These are phyloP conservation scores for Malacoraja senta DNA, from an alignment of 2,797 vertebrate genomes.

Conservation along the genomic window DNA sequence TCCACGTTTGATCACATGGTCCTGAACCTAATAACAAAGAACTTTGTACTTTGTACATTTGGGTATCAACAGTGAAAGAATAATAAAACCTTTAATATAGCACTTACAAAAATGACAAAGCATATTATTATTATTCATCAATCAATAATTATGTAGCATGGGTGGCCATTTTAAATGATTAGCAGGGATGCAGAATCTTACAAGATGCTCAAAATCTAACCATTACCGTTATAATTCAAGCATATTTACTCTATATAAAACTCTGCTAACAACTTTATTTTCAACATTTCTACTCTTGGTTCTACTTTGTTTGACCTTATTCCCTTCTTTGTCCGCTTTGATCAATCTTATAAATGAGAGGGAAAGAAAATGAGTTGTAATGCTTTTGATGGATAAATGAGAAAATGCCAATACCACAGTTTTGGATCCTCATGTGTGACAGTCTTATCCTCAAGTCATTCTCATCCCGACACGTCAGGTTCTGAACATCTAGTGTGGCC, in stretches of 20 bases:
- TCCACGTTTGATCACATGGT: background rate
- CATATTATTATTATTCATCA: background rate
- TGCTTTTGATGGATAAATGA: constrained; percentile 33
- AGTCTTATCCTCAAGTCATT: constrained; percentile 70
- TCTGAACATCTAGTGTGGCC: constrained; percentile 63
- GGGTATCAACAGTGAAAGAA: background rate
- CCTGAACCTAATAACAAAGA: background rate
- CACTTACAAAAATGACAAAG: too few relatives aligned
- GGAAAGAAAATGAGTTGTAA: constrained; percentile 37
- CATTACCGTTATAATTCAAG: background rate
- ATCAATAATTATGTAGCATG: background rate
- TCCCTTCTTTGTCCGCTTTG: constrained; percentile 35
- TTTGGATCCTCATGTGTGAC: constrained; percentile 66
- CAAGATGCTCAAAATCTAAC: background rate
- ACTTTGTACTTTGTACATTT: background rate
- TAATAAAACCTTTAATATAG: background rate
- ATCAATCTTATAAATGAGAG: constrained; percentile 2
- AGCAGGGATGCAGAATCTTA: background rate
- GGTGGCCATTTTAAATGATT: background rate
- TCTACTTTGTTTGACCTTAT: constrained; percentile 39
- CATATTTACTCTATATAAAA: background rate
- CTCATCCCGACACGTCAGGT: constrained; percentile 78
- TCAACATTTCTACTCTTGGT: background rate
- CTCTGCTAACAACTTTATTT: constrained; percentile 37
- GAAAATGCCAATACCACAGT: constrained; percentile 74